phyloP scores from a whole-genome alignment of 1,140 invertebrate species.

The Pogonomyrmex barbatus region DNA sequence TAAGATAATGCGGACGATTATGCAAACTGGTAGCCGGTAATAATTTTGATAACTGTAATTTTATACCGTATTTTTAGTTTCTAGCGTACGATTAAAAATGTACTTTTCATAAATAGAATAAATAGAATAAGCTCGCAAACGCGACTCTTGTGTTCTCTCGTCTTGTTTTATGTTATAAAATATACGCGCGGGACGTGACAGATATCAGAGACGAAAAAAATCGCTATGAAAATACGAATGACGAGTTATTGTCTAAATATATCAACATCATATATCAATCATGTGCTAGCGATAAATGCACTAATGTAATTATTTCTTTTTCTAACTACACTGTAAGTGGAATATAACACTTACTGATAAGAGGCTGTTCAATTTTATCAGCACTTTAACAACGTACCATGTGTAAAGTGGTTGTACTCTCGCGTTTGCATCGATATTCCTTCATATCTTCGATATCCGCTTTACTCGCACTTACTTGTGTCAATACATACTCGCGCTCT shows the following conservation, averaged over 20 bases:
- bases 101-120: constrained; percentile 4
- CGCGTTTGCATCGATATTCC: constrained; percentile 31
- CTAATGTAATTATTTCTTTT: constrained; percentile 54
- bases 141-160: background rate
- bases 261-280: background rate
- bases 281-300: constrained; percentile 58
- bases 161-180: constrained; percentile 24
- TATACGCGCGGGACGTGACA: background rate
- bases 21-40: background rate
- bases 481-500: background rate
- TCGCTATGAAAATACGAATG: background rate
- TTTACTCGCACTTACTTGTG: constrained; percentile 19
- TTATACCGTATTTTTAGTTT: background rate
- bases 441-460: constrained; percentile 23
- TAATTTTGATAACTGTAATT: constrained; percentile 9
- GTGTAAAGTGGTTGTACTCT: constrained; percentile 27
- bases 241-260: background rate
- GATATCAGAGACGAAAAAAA: background rate
- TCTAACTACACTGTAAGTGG: constrained; percentile 59
- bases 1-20: background rate
- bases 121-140: background rate
- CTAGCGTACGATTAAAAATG: background rate
- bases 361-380: constrained; percentile 70
- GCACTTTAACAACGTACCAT: constrained; percentile 51
- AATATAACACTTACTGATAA: constrained; percentile 67